phyloP scores from a whole-genome alignment of 2,797 vertebrate species.

The Chaetodon trifasciatus region DNA sequence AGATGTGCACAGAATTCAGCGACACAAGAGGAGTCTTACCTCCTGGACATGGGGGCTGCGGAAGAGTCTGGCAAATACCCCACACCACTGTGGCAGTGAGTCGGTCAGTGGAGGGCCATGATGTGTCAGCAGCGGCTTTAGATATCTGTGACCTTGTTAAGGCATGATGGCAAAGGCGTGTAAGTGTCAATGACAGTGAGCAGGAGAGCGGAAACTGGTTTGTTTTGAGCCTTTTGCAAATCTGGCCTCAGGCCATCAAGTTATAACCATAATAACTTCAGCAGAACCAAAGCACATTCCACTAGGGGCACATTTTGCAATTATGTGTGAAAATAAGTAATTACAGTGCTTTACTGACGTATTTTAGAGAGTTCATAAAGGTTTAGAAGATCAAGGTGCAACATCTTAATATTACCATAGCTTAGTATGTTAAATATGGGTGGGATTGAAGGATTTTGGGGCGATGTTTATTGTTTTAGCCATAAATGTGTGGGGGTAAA shows the following conservation, averaged over 20 bases:
- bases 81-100: constrained; percentile 86
- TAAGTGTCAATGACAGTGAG: neutral
- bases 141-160: constrained; percentile 83
- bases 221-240: constrained; percentile 31
- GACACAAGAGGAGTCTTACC: constrained; percentile 75
- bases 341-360: neutral
- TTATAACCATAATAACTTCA: constrained; percentile 17
- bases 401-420: neutral
- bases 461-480: constrained; percentile 22
- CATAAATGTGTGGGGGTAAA: constrained; percentile 1
- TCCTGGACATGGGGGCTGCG: constrained; percentile 81
- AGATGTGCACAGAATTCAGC: neutral
- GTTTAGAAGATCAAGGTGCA: neutral
- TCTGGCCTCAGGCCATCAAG: constrained; percentile 4
- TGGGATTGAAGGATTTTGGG: neutral
- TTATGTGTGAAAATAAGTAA: constrained; percentile 4
- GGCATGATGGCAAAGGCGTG: constrained; percentile 16
- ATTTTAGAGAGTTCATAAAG: constrained; percentile 4
- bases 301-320: neutral
- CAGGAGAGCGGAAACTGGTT: neutral
- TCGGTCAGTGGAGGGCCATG: constrained; percentile 85
- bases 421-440: neutral
- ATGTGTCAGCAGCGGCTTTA: constrained; percentile 89
- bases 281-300: constrained; percentile 19
- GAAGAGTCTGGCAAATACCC: constrained; percentile 82